phyloP scores from a whole-genome alignment of 1,140 invertebrate genomes.

The Aphaenogaster floridana region DNA sequence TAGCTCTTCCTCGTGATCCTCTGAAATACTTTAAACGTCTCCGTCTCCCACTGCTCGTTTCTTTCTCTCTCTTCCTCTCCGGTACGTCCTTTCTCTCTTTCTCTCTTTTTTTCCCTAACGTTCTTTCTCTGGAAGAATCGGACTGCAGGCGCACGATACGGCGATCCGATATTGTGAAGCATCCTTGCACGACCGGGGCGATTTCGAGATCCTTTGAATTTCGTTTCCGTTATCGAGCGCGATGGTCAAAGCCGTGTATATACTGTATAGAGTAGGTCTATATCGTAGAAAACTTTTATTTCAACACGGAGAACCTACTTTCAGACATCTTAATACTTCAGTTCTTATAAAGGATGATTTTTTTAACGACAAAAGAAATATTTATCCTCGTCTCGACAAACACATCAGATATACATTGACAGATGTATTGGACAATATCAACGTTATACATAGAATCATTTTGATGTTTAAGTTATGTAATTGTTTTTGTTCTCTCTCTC shows the following conservation, averaged over 20 bases:
- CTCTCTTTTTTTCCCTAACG: conserved; percentile 24
- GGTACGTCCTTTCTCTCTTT: background rate
- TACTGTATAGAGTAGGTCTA: conserved; percentile 21
- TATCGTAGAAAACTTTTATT: conserved; percentile 67
- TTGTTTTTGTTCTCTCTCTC: background rate
- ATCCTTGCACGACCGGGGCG: conserved; percentile 54
- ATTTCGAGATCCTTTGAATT: conserved; percentile 70
- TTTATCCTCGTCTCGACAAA: conserved; percentile 40
- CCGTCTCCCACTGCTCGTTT: conserved; percentile 39
- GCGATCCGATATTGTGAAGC: conserved; percentile 67
- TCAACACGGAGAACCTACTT: conserved; percentile 22
- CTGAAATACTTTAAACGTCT: conserved; percentile 69
- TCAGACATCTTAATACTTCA: conserved; percentile 58
- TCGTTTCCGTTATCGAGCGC: conserved; percentile 52
- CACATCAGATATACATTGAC: background rate
- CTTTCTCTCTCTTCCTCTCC: background rate
- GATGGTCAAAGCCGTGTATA: conserved; percentile 65
- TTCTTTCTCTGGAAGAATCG: conserved; percentile 37
- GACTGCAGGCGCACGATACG: conserved; percentile 56
- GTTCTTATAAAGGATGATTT: conserved; percentile 18
- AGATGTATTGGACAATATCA: background rate
- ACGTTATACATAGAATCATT: background rate
- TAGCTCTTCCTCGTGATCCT: conserved; percentile 62
- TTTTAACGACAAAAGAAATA: conserved; percentile 26
- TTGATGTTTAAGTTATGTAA: background rate